These are phyloP conservation scores for Fukomys damarensis DNA, from an alignment of 2,113 vertebrate genomes.

Conservation along the genomic window DNA sequence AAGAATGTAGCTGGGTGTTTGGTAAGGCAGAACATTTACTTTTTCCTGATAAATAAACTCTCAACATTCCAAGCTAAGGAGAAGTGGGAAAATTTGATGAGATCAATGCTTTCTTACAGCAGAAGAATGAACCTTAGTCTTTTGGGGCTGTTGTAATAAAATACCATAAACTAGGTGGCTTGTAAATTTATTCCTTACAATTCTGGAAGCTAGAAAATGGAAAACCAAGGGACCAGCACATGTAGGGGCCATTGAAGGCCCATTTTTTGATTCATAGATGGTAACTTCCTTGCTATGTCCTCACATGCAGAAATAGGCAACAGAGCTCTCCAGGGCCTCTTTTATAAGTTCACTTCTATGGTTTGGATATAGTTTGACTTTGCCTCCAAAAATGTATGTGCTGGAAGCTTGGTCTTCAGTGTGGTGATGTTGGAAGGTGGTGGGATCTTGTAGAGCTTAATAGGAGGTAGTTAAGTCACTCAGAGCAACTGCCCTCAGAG, in stretches of 20 bases:
- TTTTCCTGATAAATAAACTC: neutral
- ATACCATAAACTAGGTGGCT: neutral
- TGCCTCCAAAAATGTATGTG: neutral
- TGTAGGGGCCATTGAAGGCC: neutral
- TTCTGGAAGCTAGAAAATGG: neutral
- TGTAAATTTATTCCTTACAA: neutral
- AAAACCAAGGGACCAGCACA: neutral
- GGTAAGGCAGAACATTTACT: neutral
- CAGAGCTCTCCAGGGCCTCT: neutral
- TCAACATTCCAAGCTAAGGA: neutral
- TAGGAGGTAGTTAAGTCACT: neutral
- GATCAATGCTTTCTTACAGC: neutral
- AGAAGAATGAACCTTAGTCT: neutral
- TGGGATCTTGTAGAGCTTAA: neutral
- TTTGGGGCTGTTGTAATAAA: neutral
- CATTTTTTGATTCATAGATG: neutral
- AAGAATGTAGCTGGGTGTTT: neutral
- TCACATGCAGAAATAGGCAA: neutral
- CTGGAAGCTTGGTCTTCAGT: neutral
- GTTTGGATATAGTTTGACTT: neutral
- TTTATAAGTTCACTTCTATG: neutral
- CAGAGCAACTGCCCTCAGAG: neutral
- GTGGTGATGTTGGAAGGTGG: neutral
- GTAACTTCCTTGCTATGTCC: neutral
- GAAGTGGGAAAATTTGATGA: neutral